Evolutionary conservation across 1,140 invertebrate species (phyloP).

Genomic region (Batillaria attramentaria): DNA sequence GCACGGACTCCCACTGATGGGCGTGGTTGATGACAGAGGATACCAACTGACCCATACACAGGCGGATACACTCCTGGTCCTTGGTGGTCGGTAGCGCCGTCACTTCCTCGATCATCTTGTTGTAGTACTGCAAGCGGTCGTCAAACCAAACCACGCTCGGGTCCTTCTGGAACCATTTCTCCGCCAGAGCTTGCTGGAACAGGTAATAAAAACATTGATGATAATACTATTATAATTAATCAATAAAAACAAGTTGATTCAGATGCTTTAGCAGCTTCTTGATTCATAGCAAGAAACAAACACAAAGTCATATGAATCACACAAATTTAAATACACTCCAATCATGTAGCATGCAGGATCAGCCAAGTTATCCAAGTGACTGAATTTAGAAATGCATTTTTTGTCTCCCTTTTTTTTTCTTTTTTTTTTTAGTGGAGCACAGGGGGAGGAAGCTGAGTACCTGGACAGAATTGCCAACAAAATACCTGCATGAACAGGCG

Average conservation of each 20-base stretch:
- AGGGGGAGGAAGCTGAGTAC: too few species aligned
- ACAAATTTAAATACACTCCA: too few species aligned
- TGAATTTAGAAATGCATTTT: too few species aligned
- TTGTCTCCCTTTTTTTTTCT: too few species aligned
- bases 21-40: slow-evolving; percentile 68
- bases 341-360: too few species aligned
- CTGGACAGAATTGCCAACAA: too few species aligned
- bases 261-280: too few species aligned
- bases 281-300: too few species aligned
- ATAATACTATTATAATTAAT: background rate
- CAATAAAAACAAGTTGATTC: background rate
- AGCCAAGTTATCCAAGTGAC: too few species aligned
- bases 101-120: slow-evolving; percentile 82
- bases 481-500: too few species aligned
- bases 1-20: slow-evolving; percentile 68
- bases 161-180: slow-evolving; percentile 82
- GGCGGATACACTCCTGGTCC: slow-evolving; percentile 69
- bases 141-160: slow-evolving; percentile 84
- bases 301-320: too few species aligned
- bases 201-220: slow-evolving; percentile 29
- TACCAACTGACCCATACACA: slow-evolving; percentile 67
- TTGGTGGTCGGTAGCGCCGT: slow-evolving; percentile 58
- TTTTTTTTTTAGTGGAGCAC: too few species aligned
- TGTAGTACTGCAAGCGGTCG: slow-evolving; percentile 87
- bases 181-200: slow-evolving; percentile 67